Conservation (phyloP, 2,888 invertebrate genomes). For the Parnassius apollo region DNA sequence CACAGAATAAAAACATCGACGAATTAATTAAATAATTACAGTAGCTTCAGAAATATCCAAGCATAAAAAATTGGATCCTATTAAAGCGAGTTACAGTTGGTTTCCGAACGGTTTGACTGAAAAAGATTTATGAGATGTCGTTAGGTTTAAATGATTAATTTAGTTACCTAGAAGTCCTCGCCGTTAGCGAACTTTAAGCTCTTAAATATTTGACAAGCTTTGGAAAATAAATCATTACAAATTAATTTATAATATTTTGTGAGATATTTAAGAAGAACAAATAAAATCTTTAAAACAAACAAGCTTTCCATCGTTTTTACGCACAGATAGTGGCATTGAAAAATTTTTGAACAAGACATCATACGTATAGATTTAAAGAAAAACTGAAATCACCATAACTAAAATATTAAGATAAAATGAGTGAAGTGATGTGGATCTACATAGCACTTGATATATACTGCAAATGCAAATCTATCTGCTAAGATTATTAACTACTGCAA, state of each 20-base stretch:
- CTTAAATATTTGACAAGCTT: neutral
- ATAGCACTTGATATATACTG: too few species aligned
- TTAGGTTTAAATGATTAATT: conserved; percentile 57
- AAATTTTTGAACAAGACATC: too few species aligned
- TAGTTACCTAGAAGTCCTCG: conserved; percentile 35
- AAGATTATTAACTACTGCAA: too few species aligned
- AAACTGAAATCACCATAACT: too few species aligned
- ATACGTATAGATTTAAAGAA: too few species aligned
- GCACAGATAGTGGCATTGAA: too few species aligned
- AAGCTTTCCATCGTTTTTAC: too few species aligned
- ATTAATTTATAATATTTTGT: neutral
- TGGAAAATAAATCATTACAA: neutral
- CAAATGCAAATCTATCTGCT: too few species aligned
- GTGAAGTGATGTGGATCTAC: too few species aligned
- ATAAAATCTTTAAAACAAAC: too few species aligned
- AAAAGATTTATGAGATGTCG: conserved; percentile 55
- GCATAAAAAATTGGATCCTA: conserved; percentile 29
- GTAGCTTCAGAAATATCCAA: conserved; percentile 20
- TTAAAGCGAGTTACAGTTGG: conserved; percentile 38
- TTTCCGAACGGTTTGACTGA: conserved; percentile 35
- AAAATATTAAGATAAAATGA: too few species aligned
- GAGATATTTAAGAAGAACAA: too few species aligned
- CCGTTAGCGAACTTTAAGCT: conserved; percentile 5
- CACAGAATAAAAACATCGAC: conserved; percentile 25
- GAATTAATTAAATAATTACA: conserved; percentile 33